Conservation (phyloP, 2,888 invertebrate genomes). For the Lycia hirtaria region DNA sequence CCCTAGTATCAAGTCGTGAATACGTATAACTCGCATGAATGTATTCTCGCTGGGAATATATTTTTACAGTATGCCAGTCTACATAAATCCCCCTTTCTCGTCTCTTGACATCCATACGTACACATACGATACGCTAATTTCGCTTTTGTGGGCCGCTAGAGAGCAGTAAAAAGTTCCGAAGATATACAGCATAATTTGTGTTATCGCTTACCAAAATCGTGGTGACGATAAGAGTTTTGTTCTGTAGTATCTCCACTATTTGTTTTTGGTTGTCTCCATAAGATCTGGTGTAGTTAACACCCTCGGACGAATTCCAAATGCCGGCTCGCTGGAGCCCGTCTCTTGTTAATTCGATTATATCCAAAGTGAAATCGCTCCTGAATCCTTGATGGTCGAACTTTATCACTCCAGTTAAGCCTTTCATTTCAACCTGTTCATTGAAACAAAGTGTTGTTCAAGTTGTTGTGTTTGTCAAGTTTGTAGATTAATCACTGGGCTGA, state of each 20-base stretch:
- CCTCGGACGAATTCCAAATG: slow-evolving; percentile 94
- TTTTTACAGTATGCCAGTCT: slow-evolving; percentile 53
- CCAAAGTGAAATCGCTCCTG: slow-evolving; percentile 95
- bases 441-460: slow-evolving; percentile 51
- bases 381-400: slow-evolving; percentile 98
- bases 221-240: slow-evolving; percentile 96
- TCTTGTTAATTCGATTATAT: slow-evolving; percentile 95
- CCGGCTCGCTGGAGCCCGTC: slow-evolving; percentile 94
- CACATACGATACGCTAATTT: slow-evolving; percentile 64
- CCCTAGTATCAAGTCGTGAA: slow-evolving; percentile 50
- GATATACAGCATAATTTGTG: slow-evolving; percentile 53
- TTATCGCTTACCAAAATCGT: slow-evolving; percentile 91
- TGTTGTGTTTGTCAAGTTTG: slow-evolving; percentile 43
- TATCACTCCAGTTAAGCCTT: slow-evolving; percentile 96
- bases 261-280: slow-evolving; percentile 94
- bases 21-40: slow-evolving; percentile 53
- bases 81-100: slow-evolving; percentile 55
- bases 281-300: slow-evolving; percentile 94
- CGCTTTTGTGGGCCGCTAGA: slow-evolving; percentile 60
- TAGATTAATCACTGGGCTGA: slow-evolving; percentile 30
- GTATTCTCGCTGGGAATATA: slow-evolving; percentile 55
- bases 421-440: slow-evolving; percentile 92
- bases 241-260: slow-evolving; percentile 95
- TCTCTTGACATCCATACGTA: slow-evolving; percentile 52
- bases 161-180: slow-evolving; percentile 59